Conservation (phyloP, 2,888 invertebrate genomes). For the Aethes cnicana region DNA sequence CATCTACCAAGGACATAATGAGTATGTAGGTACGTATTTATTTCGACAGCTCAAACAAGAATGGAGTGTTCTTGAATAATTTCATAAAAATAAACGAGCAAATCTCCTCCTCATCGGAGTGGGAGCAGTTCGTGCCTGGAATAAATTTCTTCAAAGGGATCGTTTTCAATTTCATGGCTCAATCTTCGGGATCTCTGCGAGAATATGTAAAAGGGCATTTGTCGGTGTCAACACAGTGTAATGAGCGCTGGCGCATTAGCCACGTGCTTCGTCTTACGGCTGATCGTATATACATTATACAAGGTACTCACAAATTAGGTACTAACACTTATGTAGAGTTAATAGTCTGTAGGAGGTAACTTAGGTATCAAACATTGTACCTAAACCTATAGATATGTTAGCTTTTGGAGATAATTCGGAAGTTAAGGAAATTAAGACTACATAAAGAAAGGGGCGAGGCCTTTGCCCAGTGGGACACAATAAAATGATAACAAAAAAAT, state of each 20-base stretch:
- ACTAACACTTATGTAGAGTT: no score
- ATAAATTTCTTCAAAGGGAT: slow-evolving; percentile 81
- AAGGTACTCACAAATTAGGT: no score
- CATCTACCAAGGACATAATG: slow-evolving; percentile 9
- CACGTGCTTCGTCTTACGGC: slow-evolving; percentile 66
- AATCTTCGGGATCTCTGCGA: slow-evolving; percentile 79
- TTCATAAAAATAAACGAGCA: slow-evolving; percentile 81
- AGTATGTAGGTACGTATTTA: slow-evolving; percentile 35
- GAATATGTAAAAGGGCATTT: slow-evolving; percentile 81
- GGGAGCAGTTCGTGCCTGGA: slow-evolving; percentile 78
- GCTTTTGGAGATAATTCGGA: no score
- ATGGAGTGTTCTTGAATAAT: slow-evolving; percentile 76
- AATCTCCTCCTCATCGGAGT: slow-evolving; percentile 75
- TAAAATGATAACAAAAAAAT: no score
- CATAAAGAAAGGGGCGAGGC: no score
- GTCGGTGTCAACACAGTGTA: slow-evolving; percentile 80
- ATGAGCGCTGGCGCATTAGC: slow-evolving; percentile 75
- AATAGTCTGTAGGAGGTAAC: no score
- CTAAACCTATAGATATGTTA: no score
- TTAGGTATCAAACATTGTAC: no score
- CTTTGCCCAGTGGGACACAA: no score
- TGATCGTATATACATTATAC: slow-evolving; percentile 50
- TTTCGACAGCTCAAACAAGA: slow-evolving; percentile 52
- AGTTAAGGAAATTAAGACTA: no score
- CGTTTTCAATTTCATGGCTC: slow-evolving; percentile 82